These are phyloP conservation scores for human (Homo sapiens) DNA, from an alignment of 2,113 vertebrate genomes.

Conservation along the genomic window GRCh38 chr11:74104001-74104500, in stretches of 20 bases:
- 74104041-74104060: not conserved
- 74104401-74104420: conserved; percentile 10
- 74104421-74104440: not conserved
- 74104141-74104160: not conserved
- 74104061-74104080: not conserved
- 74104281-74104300: not conserved
- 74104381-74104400: not conserved
- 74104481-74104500: conserved; percentile 16
- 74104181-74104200: not conserved
- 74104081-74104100: not conserved
- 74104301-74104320: not conserved
- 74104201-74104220: conserved; percentile 13
- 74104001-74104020: not conserved
- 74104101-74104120: not conserved
- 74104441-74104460: conserved; percentile 26
- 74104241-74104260: conserved; percentile 6
- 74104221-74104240: not conserved
- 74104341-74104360: not conserved
- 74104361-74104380: conserved; percentile 1
- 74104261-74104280: not conserved
- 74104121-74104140: not conserved
- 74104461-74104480: not conserved
- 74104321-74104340: not conserved
- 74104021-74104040: conserved; percentile 22
- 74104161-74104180: conserved; percentile 7